Evolutionary conservation across 2,797 vertebrate genomes (phyloP).

Genomic region (Vireo griseus): DNA sequence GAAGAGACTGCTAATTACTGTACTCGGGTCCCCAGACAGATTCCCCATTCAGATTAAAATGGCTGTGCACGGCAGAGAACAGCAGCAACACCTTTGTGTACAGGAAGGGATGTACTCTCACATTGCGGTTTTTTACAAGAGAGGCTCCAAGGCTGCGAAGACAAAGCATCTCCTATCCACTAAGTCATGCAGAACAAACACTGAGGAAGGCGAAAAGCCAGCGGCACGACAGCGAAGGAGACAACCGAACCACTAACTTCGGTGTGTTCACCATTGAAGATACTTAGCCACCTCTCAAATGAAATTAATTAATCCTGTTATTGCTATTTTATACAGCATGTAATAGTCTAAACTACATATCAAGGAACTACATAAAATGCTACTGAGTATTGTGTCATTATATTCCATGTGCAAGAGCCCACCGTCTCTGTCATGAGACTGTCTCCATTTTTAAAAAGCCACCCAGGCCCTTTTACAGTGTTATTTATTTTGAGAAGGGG

Average conservation of each 20-base stretch:
- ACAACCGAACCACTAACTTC: neutral
- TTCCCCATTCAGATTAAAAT: conserved; percentile 72
- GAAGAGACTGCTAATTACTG: conserved; percentile 80
- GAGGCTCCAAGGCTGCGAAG: neutral
- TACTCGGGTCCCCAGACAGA: conserved; percentile 70
- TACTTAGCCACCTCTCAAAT: neutral
- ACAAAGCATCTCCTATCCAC: neutral
- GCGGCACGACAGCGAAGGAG: neutral
- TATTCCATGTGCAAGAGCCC: neutral
- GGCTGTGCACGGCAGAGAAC: conserved; percentile 14
- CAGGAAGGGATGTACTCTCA: neutral
- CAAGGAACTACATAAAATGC: neutral
- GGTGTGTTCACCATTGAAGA: neutral
- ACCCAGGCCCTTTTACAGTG: neutral
- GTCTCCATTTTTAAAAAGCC: neutral
- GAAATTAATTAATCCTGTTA: neutral
- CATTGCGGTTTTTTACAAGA: neutral
- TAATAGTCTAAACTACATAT: neutral
- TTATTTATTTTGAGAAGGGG: neutral
- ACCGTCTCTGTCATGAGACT: neutral
- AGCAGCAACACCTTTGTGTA: conserved; percentile 54
- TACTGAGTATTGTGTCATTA: neutral
- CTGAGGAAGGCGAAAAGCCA: neutral
- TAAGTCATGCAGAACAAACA: neutral
- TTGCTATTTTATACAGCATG: neutral